Conservation (phyloP, 1,140 invertebrate species). For the Probaryconus sp. region DNA sequence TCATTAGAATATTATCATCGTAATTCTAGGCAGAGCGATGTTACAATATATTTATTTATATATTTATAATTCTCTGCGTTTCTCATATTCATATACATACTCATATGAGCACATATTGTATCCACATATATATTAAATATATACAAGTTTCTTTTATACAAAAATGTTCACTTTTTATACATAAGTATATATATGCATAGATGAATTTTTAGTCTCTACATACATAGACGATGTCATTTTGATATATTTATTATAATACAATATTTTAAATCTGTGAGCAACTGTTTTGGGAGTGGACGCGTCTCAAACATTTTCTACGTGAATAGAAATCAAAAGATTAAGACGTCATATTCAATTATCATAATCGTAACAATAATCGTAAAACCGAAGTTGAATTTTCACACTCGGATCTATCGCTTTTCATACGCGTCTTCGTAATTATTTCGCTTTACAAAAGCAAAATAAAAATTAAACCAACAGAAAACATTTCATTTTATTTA, state of each 20-base stretch:
- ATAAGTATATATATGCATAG: constrained; percentile 65
- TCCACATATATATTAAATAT: constrained; percentile 72
- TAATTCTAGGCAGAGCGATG: constrained; percentile 62
- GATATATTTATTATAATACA: constrained; percentile 71
- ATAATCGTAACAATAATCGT: not conserved
- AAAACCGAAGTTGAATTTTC: too few relatives aligned
- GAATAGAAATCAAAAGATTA: constrained; percentile 35
- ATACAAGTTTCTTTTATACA: constrained; percentile 72
- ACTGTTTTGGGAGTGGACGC: constrained; percentile 61
- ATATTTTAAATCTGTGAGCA: constrained; percentile 67
- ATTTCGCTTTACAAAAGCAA: constrained; percentile 51
- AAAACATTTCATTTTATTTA: constrained; percentile 32
- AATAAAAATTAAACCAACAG: constrained; percentile 29
- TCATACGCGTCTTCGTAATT: constrained; percentile 19
- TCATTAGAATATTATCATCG: constrained; percentile 61
- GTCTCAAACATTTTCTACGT: constrained; percentile 48
- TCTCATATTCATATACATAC: constrained; percentile 64
- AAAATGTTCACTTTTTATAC: constrained; percentile 73
- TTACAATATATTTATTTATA: constrained; percentile 68
- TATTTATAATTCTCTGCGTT: constrained; percentile 68
- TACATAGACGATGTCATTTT: constrained; percentile 62
- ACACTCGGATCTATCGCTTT: too few relatives aligned
- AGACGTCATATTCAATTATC: too few relatives aligned
- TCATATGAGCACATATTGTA: constrained; percentile 58
- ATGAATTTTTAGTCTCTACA: constrained; percentile 62